phyloP scores from a whole-genome alignment of 2,888 invertebrate genomes.

The Neoascia interrupta region DNA sequence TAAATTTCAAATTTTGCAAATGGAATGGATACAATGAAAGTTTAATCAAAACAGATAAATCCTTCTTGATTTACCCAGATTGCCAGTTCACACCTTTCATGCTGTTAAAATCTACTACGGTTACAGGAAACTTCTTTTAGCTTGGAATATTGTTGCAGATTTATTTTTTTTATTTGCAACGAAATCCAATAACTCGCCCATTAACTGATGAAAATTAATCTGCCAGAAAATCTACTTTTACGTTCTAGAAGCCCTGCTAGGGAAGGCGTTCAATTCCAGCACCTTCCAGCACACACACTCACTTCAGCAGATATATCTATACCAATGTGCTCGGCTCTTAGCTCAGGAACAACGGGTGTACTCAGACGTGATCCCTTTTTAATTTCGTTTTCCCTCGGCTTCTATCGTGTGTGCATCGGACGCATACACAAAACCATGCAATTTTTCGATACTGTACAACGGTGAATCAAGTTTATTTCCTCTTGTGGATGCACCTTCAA shows the following conservation, averaged over 20 bases:
- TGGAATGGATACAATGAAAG: too few species aligned
- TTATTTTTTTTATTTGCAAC: too few species aligned
- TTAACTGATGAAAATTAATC: constrained; percentile 44
- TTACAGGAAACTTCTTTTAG: too few species aligned
- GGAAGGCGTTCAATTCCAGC: background rate
- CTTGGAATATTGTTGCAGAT: too few species aligned
- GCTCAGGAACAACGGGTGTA: constrained; percentile 18
- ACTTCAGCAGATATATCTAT: background rate
- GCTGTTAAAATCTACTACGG: too few species aligned
- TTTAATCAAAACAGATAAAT: too few species aligned
- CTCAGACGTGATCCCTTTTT: constrained; percentile 52
- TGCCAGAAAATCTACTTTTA: constrained; percentile 30
- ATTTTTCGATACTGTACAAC: constrained; percentile 44
- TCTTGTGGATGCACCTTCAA: constrained; percentile 6
- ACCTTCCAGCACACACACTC: background rate
- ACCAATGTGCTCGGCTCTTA: background rate
- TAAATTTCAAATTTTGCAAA: too few species aligned
- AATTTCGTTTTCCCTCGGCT: constrained; percentile 22
- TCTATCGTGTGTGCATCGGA: constrained; percentile 23
- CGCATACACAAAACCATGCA: constrained; percentile 27
- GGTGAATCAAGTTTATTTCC: constrained; percentile 50
- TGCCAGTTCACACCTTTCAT: too few species aligned
- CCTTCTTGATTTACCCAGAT: too few species aligned
- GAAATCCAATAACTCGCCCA: constrained; percentile 18
- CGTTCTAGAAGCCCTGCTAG: background rate